Evolutionary conservation across 2,888 invertebrate genomes (phyloP), one percentile per base, ranked within the genome.

Genomic region (Rhamphomyia laevipes): DNA sequence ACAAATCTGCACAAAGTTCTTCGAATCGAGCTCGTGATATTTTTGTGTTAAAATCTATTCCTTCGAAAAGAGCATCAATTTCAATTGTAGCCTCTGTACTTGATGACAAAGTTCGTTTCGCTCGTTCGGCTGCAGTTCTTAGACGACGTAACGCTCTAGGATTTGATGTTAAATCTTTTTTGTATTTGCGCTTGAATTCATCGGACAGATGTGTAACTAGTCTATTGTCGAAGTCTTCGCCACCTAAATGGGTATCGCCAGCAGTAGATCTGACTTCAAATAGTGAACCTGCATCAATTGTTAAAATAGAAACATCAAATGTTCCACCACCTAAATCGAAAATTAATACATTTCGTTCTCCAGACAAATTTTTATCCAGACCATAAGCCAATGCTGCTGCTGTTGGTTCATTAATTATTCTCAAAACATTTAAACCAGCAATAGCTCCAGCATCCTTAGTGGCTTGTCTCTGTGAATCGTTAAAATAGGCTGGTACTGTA

Each of bases 401-500:
- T 48, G 91, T 92, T 11, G 92, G 91, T 72, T 93, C 92, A 65
- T 91, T 90, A 68, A 91, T 89, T 61, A 93, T 92, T 64, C 92
- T 79, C 56, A 94, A 76, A 53, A 94, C 88, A 64, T 93, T 91
- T 55, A 93, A 72, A 52, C 91, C 91, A 57, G 93, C 84, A 72
- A 87, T 86, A 62, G 84, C 83, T 57, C 94, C 94, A 56, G 95
- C 87, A 75, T 86, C 86, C 73, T 93, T 94, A 83, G 93, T 93
- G 64, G 87, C 89, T 70, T 89, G 89, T 59, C 89, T 78, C 64
- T 89, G 89, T 6, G 87, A 86, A 69, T 89, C 89, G 63, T 88
- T 89, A 73, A 89, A 89, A 71, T 90, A 90, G 59, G 90, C 90
- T 56, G 92, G 91, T 57, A 90, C 90, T 53, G 90, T 91, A 62